phyloP scores from a whole-genome alignment of 2,113 vertebrate genomes.

The Petromus typicus region DNA sequence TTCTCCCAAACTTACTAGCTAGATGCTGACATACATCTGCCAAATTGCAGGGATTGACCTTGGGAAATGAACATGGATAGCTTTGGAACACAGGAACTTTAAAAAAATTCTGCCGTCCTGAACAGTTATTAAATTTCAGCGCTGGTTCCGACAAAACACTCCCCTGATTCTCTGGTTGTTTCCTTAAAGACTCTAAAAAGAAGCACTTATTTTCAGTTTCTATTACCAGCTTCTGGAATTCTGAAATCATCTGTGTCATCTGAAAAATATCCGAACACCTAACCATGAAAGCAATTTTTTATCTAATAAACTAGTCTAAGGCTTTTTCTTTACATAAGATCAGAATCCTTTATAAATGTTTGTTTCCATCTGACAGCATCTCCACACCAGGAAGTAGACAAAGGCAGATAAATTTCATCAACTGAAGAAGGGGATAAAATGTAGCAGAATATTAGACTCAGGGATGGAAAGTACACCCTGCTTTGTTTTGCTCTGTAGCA shows the following conservation, averaged over 20 bases:
- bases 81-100: not conserved
- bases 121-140: not conserved
- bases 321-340: slow-evolving; percentile 25
- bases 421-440: not conserved
- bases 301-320: slow-evolving; percentile 42
- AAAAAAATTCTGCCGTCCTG: not conserved
- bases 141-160: not conserved
- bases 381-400: not conserved
- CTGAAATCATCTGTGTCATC: not conserved
- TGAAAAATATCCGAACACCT: not conserved
- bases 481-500: not conserved
- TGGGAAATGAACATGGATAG: not conserved
- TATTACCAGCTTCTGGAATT: slow-evolving; percentile 7
- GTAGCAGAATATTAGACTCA: not conserved
- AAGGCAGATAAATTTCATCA: not conserved
- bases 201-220: not conserved
- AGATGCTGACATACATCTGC: not conserved
- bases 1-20: not conserved
- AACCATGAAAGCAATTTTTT: slow-evolving; percentile 37
- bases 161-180: not conserved
- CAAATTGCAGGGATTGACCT: not conserved
- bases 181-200: not conserved
- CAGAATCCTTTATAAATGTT: slow-evolving; percentile 42
- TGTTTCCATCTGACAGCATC: slow-evolving; percentile 25
- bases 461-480: not conserved